phyloP scores from a whole-genome alignment of 2,113 vertebrate species.

The Anas platyrhynchos region DNA sequence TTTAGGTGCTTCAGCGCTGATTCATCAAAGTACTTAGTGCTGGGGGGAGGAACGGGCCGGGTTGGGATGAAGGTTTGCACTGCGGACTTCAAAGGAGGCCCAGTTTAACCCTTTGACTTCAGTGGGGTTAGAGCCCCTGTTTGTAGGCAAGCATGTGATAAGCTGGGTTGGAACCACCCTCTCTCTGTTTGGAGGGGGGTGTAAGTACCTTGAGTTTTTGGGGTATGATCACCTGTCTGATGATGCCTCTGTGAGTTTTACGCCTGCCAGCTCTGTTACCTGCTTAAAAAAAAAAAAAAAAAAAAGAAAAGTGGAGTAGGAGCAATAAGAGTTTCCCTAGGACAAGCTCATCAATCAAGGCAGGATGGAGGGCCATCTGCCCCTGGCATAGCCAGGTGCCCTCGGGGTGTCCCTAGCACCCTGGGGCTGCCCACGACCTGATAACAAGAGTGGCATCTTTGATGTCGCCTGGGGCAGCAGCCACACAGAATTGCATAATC shows the following conservation, averaged over 20 bases:
- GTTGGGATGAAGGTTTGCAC: not conserved
- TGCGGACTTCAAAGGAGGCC: not conserved
- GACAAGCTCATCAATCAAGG: not conserved
- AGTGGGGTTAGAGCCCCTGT: not conserved
- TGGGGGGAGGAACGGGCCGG: not conserved
- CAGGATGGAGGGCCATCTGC: not conserved
- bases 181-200: not conserved
- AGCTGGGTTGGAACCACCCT: not conserved
- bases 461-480: conserved; percentile 43
- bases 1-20: not conserved
- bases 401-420: not conserved
- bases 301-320: not conserved
- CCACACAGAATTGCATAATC: conserved; percentile 61
- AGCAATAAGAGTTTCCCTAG: not conserved
- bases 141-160: not conserved
- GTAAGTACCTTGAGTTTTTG: not conserved
- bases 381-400: not conserved
- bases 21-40: not conserved
- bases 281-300: not conserved
- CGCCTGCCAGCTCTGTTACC: not conserved
- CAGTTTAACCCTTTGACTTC: conserved; percentile 13
- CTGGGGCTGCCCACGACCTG: not conserved
- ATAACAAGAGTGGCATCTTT: conserved; percentile 50
- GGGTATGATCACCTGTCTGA: not conserved
- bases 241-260: not conserved